Evolutionary conservation across 2,888 invertebrate genomes (phyloP), one percentile per base, ranked within the genome.

Genomic region (Synergus umbraculus): DNA sequence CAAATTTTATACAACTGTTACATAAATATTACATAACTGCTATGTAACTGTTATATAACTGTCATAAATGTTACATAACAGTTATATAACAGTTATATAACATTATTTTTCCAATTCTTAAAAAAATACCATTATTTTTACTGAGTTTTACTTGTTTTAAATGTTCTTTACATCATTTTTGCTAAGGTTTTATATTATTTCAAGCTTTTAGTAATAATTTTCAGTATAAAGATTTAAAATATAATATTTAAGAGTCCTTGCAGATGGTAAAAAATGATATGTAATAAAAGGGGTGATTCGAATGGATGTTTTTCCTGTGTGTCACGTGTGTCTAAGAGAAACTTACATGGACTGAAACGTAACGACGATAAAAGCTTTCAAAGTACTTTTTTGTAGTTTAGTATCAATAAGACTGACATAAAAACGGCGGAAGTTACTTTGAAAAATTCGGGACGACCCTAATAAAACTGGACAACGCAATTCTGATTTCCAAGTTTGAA

Each of bases 301-400:
- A 44, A 22, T 10, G 22, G 22, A 12, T 44, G 13, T 44, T 22
- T 67, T 46, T 10, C 15, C 1, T 67, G 18, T 3, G 13, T 60
- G 22, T 4, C 22, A 60, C 12, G 60, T 60, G 60, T 22, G 60
- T n/a, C 18, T 12, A 5, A 69, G n/a, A 46, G 46, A 44, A 44
- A 49, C 9, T 22, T 5, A 13, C 29, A 15, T 15, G 10, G 4
- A 49, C 49, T 69, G 22, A 46, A 18, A 67, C 22, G 67, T 67
- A 67, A 67, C 43, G 67, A 18, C 66, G 8, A 65, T 44, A 69
- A 69, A 69, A 69, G 29, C 69, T 49, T 13, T 22, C 13, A 15
- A 49, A 29, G 15, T 7, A 69, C 29, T 22, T 15, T 46, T 46
- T 46, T 15, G 2, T 69, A 29, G 18, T 49, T 46, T 49, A 69